These are phyloP conservation scores for Lithosia quadra DNA, from an alignment of 2,888 invertebrate genomes.

Conservation along the genomic window DNA sequence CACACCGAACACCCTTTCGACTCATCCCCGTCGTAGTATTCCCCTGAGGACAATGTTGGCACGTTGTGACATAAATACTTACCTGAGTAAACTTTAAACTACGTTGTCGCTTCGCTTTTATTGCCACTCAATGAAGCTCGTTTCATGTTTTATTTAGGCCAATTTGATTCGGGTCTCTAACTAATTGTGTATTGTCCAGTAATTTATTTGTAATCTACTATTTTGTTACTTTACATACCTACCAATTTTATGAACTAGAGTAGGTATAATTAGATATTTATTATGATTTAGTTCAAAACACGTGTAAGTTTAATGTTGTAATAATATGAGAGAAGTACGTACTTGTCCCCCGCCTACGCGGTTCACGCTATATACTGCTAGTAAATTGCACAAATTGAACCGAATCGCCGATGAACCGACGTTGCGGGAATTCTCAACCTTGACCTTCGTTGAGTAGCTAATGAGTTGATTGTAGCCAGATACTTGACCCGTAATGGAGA, in stretches of 20 bases:
- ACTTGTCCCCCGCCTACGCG: slow-evolving; percentile 44
- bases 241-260: neutral
- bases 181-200: slow-evolving; percentile 33
- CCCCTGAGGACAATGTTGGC: slow-evolving; percentile 74
- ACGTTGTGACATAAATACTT: slow-evolving; percentile 80
- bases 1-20: slow-evolving; percentile 67
- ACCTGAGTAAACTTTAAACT: slow-evolving; percentile 76
- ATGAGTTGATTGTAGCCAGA: slow-evolving; percentile 38
- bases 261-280: neutral
- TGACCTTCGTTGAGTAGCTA: slow-evolving; percentile 45
- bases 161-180: slow-evolving; percentile 51
- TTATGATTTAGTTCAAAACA: slow-evolving; percentile 2
- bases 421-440: slow-evolving; percentile 48
- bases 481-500: slow-evolving; percentile 46
- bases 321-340: neutral
- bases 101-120: slow-evolving; percentile 72
- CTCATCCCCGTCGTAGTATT: slow-evolving; percentile 68
- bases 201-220: neutral
- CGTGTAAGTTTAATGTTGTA: neutral
- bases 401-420: slow-evolving; percentile 42
- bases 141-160: slow-evolving; percentile 55
- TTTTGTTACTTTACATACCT: neutral
- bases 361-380: slow-evolving; percentile 53
- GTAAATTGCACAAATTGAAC: slow-evolving; percentile 62
- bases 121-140: slow-evolving; percentile 61